These are phyloP conservation scores for Polypterus bichir DNA, from an alignment of 2,113 vertebrate species.

Conservation along the genomic window DNA sequence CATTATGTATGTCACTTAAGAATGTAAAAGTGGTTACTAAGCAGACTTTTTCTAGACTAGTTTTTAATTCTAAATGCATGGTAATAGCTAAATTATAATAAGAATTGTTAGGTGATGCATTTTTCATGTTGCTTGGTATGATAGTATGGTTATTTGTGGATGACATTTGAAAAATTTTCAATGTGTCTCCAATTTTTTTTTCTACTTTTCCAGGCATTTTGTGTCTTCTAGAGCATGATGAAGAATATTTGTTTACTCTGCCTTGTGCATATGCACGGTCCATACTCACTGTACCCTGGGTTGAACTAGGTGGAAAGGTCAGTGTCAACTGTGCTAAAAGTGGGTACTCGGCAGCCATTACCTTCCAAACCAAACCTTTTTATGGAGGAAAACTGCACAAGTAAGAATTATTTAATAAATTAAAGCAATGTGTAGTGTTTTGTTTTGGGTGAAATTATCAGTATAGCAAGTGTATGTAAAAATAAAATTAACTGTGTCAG, in stretches of 20 bases:
- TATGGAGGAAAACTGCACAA: constrained; percentile 92
- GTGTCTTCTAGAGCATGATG: constrained; percentile 76
- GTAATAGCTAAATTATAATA: no score
- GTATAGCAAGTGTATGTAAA: no score
- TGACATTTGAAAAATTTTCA: neutral
- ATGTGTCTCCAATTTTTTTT: neutral
- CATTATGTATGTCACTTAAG: no score
- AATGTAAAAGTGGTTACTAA: no score
- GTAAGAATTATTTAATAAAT: constrained; percentile 37
- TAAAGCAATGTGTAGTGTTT: rapidly evolving
- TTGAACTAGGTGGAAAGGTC: constrained; percentile 92
- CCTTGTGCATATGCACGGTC: constrained; percentile 91
- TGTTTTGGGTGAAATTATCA: no score
- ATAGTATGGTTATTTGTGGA: no score
- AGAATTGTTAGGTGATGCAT: no score
- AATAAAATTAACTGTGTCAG: no score
- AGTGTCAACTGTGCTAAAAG: constrained; percentile 79
- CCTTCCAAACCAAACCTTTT: constrained; percentile 95
- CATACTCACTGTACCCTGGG: constrained; percentile 96
- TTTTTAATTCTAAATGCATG: no score
- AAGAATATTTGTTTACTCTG: constrained; percentile 87
- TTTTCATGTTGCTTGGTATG: no score
- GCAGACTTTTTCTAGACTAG: no score
- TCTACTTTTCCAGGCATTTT: constrained; percentile 57
- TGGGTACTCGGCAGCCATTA: constrained; percentile 87